Base-by-base conservation (phyloP, 2,888 invertebrate genomes). In the Thyatira batis region DNA sequence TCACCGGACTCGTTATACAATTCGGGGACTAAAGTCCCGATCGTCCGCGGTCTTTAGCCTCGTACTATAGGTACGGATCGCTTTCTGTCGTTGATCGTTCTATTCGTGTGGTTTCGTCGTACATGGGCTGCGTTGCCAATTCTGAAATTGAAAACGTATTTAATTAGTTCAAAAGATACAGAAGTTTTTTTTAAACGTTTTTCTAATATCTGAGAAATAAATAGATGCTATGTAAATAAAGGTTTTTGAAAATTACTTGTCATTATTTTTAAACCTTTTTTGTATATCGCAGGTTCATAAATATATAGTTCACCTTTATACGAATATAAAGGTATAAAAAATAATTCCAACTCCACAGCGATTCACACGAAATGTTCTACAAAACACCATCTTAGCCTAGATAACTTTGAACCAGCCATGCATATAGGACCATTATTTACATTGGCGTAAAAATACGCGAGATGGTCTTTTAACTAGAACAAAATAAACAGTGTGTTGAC, bases 11-110 rank as follows among this genome's bases (percentile, higher is more conserved):
- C 88, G 89, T 87, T 78, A 76, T 61, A 28, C 74, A 71, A 65
- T 83, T 86, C 84, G 85, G 86, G 82, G 68, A 17, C 8, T 69
- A 61, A 62, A 70, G 85, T 87, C 89, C 76, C 90, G 85, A 80
- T 65, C 84, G 92, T 83, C 92, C 88, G 90, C 92, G 92, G 91
- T 92, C 90, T 86, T 79, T 80, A 63, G 85, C 87, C 89, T 82
- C 80, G 82, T 84, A 81, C 80, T 71, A 58, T 57, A 60, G 28
- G 76, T 83, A 82, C 82, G 79, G 76, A 76, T 82, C 73, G 80
- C 72, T 76, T 65, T 57, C 54, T 71, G 66, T 73, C 77, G 76
- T 74, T 71, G 72, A 65, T 76, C 70, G 76, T 80, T 80, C 70
- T 73, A 71, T 78, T 73, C 66, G 64, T 67, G 67, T 55, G 58